Conservation (phyloP, 2,888 invertebrate species). For the Dicyrtomina minuta region DNA sequence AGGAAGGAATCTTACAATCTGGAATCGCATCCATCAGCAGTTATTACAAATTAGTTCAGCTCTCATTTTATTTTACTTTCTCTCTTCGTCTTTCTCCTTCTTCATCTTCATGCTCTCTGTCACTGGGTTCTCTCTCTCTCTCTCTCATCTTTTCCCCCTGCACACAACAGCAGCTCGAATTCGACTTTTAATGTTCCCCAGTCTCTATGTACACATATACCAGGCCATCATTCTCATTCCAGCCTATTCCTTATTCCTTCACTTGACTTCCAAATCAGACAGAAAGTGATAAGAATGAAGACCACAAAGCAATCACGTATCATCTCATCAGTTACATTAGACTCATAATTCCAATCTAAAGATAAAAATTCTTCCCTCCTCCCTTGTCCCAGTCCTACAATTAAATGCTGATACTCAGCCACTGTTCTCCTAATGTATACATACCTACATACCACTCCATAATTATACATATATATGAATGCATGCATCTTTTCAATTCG, state of each 20-base stretch:
- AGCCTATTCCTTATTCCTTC: no score
- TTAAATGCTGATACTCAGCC: neutral
- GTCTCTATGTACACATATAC: no score
- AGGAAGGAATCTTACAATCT: constrained; percentile 35
- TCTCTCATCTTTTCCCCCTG: constrained; percentile 4
- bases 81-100: constrained; percentile 1
- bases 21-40: constrained; percentile 39
- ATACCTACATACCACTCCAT: neutral
- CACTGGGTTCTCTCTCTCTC: neutral
- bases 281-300: constrained; percentile 28
- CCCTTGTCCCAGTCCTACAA: neutral
- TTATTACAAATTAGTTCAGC: constrained; percentile 39
- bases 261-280: neutral
- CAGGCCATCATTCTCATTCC: no score
- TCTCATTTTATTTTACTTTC: constrained; percentile 44
- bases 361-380: neutral
- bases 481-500: neutral
- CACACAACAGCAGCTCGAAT: constrained; percentile 6
- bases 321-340: constrained; percentile 30
- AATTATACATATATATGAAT: neutral
- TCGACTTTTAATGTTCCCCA: constrained; percentile 6
- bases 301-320: constrained; percentile 39
- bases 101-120: constrained; percentile 3
- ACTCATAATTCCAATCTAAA: neutral
- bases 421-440: neutral